These are phyloP conservation scores for Tautogolabrus adspersus DNA, from an alignment of 2,113 vertebrate genomes.

Conservation along the genomic window DNA sequence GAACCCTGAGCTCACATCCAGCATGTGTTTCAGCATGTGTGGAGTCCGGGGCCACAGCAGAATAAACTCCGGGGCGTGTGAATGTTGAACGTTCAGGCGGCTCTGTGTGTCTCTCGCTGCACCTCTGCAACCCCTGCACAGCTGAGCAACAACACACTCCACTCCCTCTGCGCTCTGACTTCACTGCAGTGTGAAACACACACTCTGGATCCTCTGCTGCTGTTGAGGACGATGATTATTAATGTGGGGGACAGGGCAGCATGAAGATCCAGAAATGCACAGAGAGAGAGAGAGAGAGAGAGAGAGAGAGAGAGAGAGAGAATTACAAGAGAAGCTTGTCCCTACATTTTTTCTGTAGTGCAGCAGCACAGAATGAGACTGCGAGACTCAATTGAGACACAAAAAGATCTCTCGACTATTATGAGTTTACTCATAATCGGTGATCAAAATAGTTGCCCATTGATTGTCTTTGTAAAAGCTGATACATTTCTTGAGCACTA, in stretches of 20 bases:
- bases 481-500: no score
- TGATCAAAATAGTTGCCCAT: no score
- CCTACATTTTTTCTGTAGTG: background rate
- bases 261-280: background rate
- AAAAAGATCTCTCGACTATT: no score
- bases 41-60: slow-evolving; percentile 62
- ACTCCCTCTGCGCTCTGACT: slow-evolving; percentile 58
- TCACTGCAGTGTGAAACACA: slow-evolving; percentile 65
- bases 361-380: background rate
- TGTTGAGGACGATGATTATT: slow-evolving; percentile 25
- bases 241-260: slow-evolving; percentile 37
- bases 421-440: no score
- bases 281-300: background rate
- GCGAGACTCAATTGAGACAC: no score
- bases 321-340: background rate
- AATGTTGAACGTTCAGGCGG: slow-evolving; percentile 68
- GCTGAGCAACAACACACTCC: slow-evolving; percentile 69
- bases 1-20: slow-evolving; percentile 48
- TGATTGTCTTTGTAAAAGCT: no score
- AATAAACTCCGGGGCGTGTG: slow-evolving; percentile 72
- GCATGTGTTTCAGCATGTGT: slow-evolving; percentile 73
- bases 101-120: slow-evolving; percentile 58
- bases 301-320: no score
- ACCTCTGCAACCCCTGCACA: slow-evolving; percentile 62
- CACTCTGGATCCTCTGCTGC: slow-evolving; percentile 40